Conservation (phyloP, 2,797 vertebrate genomes). For the Sebastes melanostomus region DNA sequence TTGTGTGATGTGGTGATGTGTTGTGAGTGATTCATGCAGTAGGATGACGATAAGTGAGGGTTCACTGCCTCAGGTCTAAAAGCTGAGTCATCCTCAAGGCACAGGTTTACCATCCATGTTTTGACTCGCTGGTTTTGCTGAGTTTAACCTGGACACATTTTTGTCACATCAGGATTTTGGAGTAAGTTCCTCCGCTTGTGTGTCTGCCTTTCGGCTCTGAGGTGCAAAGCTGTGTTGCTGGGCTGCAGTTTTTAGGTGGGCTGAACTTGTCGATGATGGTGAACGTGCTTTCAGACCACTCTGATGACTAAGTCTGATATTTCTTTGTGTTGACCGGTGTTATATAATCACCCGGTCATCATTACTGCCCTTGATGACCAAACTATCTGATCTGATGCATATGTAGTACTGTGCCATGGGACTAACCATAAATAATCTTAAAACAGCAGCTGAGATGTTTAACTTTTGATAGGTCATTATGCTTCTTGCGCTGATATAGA, state of each 20-base stretch:
- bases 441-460: constrained; percentile 25
- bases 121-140: constrained; percentile 29
- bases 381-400: constrained; percentile 19
- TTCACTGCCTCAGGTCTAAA: constrained; percentile 25
- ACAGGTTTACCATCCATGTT: constrained; percentile 22
- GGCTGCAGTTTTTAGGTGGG: constrained; percentile 39
- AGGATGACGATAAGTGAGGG: constrained; percentile 28
- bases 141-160: background rate
- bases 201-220: constrained; percentile 1
- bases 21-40: constrained; percentile 48
- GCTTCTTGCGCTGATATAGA: background rate
- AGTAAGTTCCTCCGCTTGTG: background rate
- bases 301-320: constrained; percentile 37
- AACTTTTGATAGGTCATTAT: constrained; percentile 5
- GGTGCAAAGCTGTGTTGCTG: background rate
- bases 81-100: constrained; percentile 30
- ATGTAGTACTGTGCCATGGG: constrained; percentile 9
- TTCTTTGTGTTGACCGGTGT: constrained; percentile 6
- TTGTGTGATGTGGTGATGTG: constrained; percentile 30
- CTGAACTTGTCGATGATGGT: background rate
- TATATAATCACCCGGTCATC: constrained; percentile 31
- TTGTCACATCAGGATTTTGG: constrained; percentile 16
- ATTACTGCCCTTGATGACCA: constrained; percentile 14
- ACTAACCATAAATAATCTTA: background rate
- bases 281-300: constrained; percentile 1